Evolutionary conservation across 2,797 vertebrate species (phyloP).

Genomic region (Schizopygopsis pylzovi): DNA sequence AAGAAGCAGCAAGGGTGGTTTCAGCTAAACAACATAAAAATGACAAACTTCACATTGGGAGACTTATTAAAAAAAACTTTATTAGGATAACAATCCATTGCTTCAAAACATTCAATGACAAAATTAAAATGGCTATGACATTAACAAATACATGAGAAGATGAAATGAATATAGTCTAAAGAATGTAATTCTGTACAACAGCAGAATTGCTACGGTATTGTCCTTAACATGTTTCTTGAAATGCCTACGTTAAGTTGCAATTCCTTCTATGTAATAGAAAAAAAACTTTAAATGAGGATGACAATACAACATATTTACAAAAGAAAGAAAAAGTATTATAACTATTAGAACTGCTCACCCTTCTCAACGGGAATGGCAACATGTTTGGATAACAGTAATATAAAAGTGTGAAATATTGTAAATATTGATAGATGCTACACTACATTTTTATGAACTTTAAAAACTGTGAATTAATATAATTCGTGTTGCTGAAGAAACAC

Average conservation of each 20-base stretch:
- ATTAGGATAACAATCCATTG: conserved; percentile 27
- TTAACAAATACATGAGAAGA: conserved; percentile 15
- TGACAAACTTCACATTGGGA: background rate
- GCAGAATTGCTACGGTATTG: background rate
- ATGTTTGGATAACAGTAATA: background rate
- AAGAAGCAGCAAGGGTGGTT: background rate
- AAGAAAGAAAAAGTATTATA: background rate
- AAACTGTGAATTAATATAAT: conserved; percentile 61
- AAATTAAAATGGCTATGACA: conserved; percentile 24
- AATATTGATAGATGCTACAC: conserved; percentile 19
- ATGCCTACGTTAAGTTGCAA: background rate
- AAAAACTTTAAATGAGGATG: background rate
- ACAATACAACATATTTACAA: conserved; percentile 30
- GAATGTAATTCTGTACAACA: background rate
- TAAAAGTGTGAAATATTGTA: conserved; percentile 41
- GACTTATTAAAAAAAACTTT: conserved; percentile 28
- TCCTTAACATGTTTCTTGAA: background rate
- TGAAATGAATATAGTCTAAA: background rate
- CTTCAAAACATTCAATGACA: conserved; percentile 29
- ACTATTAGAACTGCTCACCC: background rate
- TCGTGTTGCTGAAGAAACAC: conserved; percentile 42
- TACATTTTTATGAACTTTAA: conserved; percentile 25
- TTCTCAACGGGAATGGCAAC: conserved; percentile 2
- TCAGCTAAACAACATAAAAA: background rate
- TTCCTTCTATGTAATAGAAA: background rate